phyloP scores from a whole-genome alignment of 2,888 invertebrate genomes.

The Ophion ellenae region DNA sequence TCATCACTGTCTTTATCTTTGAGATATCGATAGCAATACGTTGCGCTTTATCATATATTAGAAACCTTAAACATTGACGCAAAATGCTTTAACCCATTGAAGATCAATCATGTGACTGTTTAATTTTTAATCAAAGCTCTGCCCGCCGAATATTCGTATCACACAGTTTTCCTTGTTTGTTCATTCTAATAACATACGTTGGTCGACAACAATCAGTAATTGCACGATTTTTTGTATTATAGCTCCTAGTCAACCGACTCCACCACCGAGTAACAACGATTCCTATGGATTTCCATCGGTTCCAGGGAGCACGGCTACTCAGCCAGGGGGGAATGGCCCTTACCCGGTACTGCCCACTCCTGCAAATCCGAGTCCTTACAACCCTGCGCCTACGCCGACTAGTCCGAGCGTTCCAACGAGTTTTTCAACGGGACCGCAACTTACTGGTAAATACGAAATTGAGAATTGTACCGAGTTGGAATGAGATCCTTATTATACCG shows the following conservation, averaged over 20 bases:
- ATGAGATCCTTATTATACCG: background rate
- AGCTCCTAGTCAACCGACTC: constrained; percentile 65
- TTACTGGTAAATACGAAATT: constrained; percentile 69
- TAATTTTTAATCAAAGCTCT: background rate
- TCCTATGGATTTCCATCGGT: constrained; percentile 75
- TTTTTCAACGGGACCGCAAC: constrained; percentile 58
- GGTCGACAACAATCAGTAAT: constrained; percentile 5
- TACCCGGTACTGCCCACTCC: constrained; percentile 69
- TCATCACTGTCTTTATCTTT: background rate
- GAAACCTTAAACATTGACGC: background rate
- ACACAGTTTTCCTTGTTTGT: constrained; percentile 1
- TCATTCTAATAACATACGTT: background rate
- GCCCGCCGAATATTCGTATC: background rate
- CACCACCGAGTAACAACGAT: constrained; percentile 68
- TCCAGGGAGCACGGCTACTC: constrained; percentile 65
- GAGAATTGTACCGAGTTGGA: background rate
- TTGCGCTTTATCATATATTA: background rate
- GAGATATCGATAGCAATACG: background rate
- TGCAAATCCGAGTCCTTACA: constrained; percentile 73
- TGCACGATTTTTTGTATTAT: constrained; percentile 43
- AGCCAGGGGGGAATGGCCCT: constrained; percentile 49
- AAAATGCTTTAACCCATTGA: background rate
- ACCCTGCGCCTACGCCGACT: constrained; percentile 76
- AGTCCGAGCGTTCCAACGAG: constrained; percentile 59
- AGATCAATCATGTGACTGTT: background rate